Percentiles rank a stretch among this genome's conserved stretches.
Conservation (phyloP, 1,140 invertebrate genomes). For the Drosophila saltans region DNA sequence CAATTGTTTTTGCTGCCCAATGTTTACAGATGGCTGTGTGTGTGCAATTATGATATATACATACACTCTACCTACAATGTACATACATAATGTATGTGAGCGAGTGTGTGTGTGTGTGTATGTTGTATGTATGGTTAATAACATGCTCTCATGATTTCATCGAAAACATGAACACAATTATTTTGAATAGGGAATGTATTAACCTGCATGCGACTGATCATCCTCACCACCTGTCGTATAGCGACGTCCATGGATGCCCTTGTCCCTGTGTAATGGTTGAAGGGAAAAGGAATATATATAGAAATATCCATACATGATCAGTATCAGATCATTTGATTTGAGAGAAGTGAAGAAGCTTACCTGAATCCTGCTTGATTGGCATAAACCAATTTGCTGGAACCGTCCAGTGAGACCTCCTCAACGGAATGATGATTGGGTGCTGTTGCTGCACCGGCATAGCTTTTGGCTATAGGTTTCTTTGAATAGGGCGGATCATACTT, state of each 20-base stretch:
- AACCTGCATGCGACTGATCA: slow-evolving; percentile 89
- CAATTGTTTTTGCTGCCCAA: neutral
- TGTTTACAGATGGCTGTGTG: neutral
- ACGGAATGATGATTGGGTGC: slow-evolving; percentile 86
- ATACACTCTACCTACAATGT: neutral
- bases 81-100: neutral
- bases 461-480: slow-evolving; percentile 91
- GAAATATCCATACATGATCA: too few relatives aligned
- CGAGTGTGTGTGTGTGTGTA: slow-evolving; percentile 1
- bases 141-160: slow-evolving; percentile 6
- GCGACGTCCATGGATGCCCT: slow-evolving; percentile 87
- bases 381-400: slow-evolving; percentile 91
- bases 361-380: slow-evolving; percentile 91
- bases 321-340: too few relatives aligned
- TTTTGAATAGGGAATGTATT: slow-evolving; percentile 42
- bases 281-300: neutral
- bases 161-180: neutral
- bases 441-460: slow-evolving; percentile 87
- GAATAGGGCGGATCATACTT: slow-evolving; percentile 93
- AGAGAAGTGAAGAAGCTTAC: slow-evolving; percentile 84
- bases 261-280: slow-evolving; percentile 86
- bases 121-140: slow-evolving; percentile 28
- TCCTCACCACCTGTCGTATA: slow-evolving; percentile 89
- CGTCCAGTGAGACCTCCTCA: slow-evolving; percentile 90
- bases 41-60: neutral